Evolutionary conservation across 2,888 invertebrate species (phyloP), one percentile per base, ranked within the genome.

Genomic region (Mesorhabditis belari): DNA sequence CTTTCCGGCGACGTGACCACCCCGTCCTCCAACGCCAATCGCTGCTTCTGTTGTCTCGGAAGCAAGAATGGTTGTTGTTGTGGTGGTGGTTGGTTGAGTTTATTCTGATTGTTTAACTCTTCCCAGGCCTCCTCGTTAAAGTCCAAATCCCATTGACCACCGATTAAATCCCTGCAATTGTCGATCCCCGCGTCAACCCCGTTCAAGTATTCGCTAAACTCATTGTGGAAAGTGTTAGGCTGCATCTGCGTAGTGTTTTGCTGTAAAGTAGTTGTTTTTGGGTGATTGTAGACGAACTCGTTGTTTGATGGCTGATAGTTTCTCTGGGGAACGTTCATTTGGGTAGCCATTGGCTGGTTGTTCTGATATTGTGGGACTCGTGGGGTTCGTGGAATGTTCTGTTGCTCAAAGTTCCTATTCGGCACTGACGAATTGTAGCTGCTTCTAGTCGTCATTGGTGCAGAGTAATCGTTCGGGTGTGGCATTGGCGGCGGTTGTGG

Each of bases 151-250:
- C 74, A 75, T 49, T 68, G 58, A 9, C 54, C 64, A 19, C 12
- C 51, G 25, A 71, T 56, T 35, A 69, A 26, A 52, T 69, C 69
- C 3, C 71, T 57, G 55, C 76, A 70, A 19, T 69, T 72, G 54
- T 76, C 76, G 29, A 77, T 69, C 6, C 58, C 55, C 6, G 55
- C 49, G 29, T 77, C 77, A 19, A 69, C 62, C 5, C 74, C 74
- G 23, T 52, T 63, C n/a, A 77, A 57, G 55, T 77, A 77, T 3
- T 74, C 72, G 58, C 12, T 17, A n/a, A 35, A n/a, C 44, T 35
- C 44, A n/a, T 35, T 35, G 44, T 9, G n/a, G 44, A 35, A 35
- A 35, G 44, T 35, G 24, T 19, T 53, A 5, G 24, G 54, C 24
- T 53, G 24, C 26, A 24, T n/a, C 25, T 53, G 27, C 5, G 28